Evolutionary conservation across 2,797 vertebrate genomes (phyloP).

Genomic region (Sebastes itinus): DNA sequence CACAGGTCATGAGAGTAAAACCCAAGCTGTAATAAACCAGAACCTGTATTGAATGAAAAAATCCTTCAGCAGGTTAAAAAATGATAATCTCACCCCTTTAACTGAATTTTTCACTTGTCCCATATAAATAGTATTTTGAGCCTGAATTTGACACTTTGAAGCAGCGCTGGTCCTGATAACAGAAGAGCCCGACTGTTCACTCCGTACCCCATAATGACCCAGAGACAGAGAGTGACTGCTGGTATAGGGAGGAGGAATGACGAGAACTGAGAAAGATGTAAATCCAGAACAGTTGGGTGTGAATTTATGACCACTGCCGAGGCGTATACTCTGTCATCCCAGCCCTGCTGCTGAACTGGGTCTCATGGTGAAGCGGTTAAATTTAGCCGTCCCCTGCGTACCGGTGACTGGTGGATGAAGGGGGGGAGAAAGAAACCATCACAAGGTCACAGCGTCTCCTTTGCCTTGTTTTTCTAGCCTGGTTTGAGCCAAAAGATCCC

Average conservation of each 20-base stretch:
- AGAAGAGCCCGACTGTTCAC: too few relatives aligned
- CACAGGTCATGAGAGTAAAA: neutral
- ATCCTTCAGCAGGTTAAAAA: neutral
- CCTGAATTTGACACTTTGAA: neutral
- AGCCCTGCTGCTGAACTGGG: conserved; percentile 66
- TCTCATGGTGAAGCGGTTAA: conserved; percentile 69
- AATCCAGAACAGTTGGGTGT: conserved; percentile 63
- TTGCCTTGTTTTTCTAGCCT: conserved; percentile 11
- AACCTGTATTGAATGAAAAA: neutral
- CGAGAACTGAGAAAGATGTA: conserved; percentile 25
- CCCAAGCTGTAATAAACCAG: neutral
- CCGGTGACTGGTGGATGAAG: conserved; percentile 40
- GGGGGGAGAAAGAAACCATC: conserved; percentile 38
- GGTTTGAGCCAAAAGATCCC: neutral
- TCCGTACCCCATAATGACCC: conserved; percentile 57
- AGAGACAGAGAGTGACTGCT: conserved; percentile 48
- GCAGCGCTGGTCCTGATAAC: neutral
- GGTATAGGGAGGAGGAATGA: neutral
- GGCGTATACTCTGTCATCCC: conserved; percentile 75
- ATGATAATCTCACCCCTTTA: neutral
- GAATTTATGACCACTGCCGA: conserved; percentile 66
- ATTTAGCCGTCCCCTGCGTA: conserved; percentile 74
- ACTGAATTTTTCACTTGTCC: neutral
- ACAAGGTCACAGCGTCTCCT: conserved; percentile 66
- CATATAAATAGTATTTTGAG: conserved; percentile 11